Conservation (phyloP, 2,888 invertebrate genomes). For the Harmothoe impar region DNA sequence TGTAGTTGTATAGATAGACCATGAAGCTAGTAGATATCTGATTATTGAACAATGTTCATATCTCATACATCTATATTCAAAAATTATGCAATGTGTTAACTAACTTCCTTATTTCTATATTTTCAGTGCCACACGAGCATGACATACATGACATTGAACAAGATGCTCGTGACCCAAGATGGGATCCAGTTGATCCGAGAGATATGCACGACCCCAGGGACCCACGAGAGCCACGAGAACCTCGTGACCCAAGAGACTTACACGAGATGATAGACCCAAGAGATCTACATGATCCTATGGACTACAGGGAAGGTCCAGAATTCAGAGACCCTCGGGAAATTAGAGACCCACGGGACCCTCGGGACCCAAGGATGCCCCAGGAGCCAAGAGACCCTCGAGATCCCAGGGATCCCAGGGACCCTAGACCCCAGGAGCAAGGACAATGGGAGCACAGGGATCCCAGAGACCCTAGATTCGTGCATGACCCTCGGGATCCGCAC, state of each 20-base stretch:
- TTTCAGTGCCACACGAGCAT: too few species aligned
- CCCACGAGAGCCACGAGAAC: neutral
- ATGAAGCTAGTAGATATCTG: too few species aligned
- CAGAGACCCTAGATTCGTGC: slow-evolving; percentile 56
- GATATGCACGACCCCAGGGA: neutral
- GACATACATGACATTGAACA: neutral
- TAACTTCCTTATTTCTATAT: too few species aligned
- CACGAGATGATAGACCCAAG: neutral
- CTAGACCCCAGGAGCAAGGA: neutral
- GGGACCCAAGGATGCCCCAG: neutral
- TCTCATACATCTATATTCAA: too few species aligned
- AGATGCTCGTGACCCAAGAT: slow-evolving; percentile 5
- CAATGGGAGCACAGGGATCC: slow-evolving; percentile 29
- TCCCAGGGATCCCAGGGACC: slow-evolving; percentile 43
- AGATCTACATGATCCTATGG: neutral
- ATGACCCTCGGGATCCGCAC: neutral
- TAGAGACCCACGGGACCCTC: slow-evolving; percentile 12
- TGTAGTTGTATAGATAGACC: too few species aligned
- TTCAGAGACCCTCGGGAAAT: neutral
- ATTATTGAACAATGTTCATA: too few species aligned
- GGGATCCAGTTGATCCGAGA: slow-evolving; percentile 16
- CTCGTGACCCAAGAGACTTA: neutral
- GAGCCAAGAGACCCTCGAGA: slow-evolving; percentile 9
- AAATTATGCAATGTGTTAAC: too few species aligned
- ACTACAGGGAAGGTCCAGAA: neutral